phyloP scores from a whole-genome alignment of 2,888 invertebrate species.

The Phengaris alcon region DNA sequence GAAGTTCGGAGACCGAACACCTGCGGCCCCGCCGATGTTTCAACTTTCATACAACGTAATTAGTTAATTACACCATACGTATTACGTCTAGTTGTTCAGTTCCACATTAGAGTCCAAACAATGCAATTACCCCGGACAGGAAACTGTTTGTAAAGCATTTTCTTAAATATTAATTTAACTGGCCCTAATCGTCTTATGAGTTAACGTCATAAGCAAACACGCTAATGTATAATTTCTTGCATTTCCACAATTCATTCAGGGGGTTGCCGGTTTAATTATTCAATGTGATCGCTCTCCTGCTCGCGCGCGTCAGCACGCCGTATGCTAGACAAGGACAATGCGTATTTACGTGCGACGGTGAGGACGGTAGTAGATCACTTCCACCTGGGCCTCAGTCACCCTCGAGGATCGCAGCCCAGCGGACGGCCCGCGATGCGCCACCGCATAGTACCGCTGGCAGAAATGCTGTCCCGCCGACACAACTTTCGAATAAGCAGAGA shows the following conservation, averaged over 20 bases:
- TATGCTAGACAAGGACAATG: constrained; percentile 46
- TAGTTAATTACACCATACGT: constrained; percentile 28
- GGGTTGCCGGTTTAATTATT: constrained; percentile 64
- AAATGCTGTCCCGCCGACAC: constrained; percentile 73
- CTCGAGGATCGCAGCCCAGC: constrained; percentile 51
- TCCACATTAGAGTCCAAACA: constrained; percentile 53
- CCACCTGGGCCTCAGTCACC: constrained; percentile 53
- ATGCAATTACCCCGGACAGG: constrained; percentile 54
- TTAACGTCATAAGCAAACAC: constrained; percentile 58
- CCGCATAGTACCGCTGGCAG: constrained; percentile 66
- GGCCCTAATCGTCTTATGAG: constrained; percentile 56
- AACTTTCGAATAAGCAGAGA: constrained; percentile 70
- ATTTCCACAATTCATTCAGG: constrained; percentile 65
- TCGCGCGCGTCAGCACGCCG: constrained; percentile 39
- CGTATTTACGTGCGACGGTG: constrained; percentile 38
- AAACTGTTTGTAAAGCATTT: constrained; percentile 44
- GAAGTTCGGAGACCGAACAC: constrained; percentile 18
- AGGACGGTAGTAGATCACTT: constrained; percentile 31
- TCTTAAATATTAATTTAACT: constrained; percentile 54
- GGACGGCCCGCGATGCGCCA: constrained; percentile 70
- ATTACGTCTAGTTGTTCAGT: constrained; percentile 38
- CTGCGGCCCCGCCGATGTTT: not conserved
- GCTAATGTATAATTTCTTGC: constrained; percentile 55
- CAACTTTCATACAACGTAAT: not conserved
- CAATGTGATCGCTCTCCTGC: constrained; percentile 52